Evolutionary conservation across 1,140 invertebrate species (phyloP).

Genomic region (Zaprionus gabonicus): DNA sequence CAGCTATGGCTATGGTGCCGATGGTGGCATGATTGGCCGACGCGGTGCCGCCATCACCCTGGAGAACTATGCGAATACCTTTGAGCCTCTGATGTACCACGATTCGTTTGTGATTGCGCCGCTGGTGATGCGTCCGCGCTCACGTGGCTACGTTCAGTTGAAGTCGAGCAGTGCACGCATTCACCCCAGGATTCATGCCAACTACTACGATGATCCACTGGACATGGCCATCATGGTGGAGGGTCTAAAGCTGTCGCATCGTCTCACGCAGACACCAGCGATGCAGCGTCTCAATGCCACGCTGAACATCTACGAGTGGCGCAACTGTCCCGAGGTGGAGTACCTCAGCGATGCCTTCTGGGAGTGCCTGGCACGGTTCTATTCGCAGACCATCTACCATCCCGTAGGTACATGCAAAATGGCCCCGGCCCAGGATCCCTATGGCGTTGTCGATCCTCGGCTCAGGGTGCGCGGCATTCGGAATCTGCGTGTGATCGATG

Average conservation of each 20-base stretch:
- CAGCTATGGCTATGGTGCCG: conserved; percentile 89
- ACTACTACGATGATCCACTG: conserved; percentile 89
- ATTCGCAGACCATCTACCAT: conserved; percentile 89
- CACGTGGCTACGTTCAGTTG: conserved; percentile 89
- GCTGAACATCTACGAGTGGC: conserved; percentile 87
- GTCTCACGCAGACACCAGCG: conserved; percentile 87
- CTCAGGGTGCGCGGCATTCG: conserved; percentile 87
- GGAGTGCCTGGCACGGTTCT: conserved; percentile 89
- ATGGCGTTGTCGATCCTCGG: conserved; percentile 87
- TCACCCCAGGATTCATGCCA: conserved; percentile 92
- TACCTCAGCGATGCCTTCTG: conserved; percentile 87
- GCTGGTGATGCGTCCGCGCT: conserved; percentile 89
- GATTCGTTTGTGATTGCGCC: conserved; percentile 89
- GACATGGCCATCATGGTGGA: conserved; percentile 91
- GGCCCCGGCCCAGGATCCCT: conserved; percentile 86
- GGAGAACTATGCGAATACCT: conserved; percentile 88
- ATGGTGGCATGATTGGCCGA: conserved; percentile 90
- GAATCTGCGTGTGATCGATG: conserved; percentile 88
- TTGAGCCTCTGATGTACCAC: conserved; percentile 88
- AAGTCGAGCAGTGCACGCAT: conserved; percentile 88
- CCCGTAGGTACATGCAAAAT: conserved; percentile 88
- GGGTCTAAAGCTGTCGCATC: conserved; percentile 89
- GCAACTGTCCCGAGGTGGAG: conserved; percentile 86
- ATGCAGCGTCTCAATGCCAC: conserved; percentile 88
- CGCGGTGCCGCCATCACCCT: conserved; percentile 88